Evolutionary conservation across 1,140 invertebrate species (phyloP), one percentile per base, ranked within the genome.

Genomic region (Choristoneura fumiferana): DNA sequence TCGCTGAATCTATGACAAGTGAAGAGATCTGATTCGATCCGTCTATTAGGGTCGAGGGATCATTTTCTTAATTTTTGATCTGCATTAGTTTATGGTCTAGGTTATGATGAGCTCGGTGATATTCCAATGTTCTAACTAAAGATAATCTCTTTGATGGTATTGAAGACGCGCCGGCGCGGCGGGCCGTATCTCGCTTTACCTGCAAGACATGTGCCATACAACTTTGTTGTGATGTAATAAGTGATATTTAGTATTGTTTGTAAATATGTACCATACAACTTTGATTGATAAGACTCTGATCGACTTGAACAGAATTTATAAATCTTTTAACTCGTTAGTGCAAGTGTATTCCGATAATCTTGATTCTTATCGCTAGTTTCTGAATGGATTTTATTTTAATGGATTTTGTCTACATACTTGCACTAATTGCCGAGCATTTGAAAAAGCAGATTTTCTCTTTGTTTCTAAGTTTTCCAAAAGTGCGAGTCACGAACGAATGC

Each of bases 171-270:
- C 80, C 86, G 63, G 62, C 55, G 35, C 57, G 55, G 43, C 61
- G 60, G 69, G 66, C 70, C 33, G 66, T 61, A 54, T 53, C 67
- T 62, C 75, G 77, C 77, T 72, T 71, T 76, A 86, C 84, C 81
- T 86, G 86, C 73, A 69, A 81, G 67, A 76, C 78, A 71, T 79
- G 86, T 89, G 86, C 86, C 86, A 89, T 89, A 89, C 77, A 79
- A 82, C 81, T 77, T 86, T 80, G 83, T 87, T 89, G 84, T 89
- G 83, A 89, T 87, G 78, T 85, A 77, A 80, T 86, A 84, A 87
- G 83, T 89, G 83, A 87, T 89, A 89, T 89, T 89, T 86, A 87
- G 75, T 86, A 76, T 84, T 80, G 80, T 87, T 89, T 89, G 86
- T 89, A 89, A 89, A 89, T 89, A 89, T 89, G 82, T 89, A 89